Evolutionary conservation across 2,888 invertebrate species (phyloP).

Genomic region (Plutella xylostella): DNA sequence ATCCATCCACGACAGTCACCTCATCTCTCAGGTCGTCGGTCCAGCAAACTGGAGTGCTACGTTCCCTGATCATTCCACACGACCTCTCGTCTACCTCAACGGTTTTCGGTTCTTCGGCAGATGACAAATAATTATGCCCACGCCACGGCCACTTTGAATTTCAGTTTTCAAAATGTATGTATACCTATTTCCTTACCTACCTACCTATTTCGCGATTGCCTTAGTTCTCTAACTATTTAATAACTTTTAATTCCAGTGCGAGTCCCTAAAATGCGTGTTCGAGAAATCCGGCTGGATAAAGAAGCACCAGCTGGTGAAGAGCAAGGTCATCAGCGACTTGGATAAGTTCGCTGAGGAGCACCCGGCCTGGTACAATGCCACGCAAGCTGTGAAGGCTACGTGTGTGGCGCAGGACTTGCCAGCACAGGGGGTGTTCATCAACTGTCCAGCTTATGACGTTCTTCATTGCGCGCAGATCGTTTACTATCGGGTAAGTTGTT

Average conservation of each 20-base stretch:
- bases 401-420: slow-evolving; percentile 32
- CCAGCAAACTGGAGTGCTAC: too few species aligned
- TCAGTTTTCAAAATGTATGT: too few species aligned
- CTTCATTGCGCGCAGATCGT: slow-evolving; percentile 30
- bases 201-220: too few species aligned
- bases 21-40: too few species aligned
- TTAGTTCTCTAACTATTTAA: not conserved
- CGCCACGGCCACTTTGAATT: too few species aligned
- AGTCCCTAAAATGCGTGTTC: slow-evolving; percentile 35
- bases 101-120: too few species aligned
- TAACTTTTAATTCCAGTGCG: slow-evolving; percentile 31
- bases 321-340: slow-evolving; percentile 28
- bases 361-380: slow-evolving; percentile 34
- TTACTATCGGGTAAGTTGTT: slow-evolving; percentile 34
- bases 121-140: too few species aligned
- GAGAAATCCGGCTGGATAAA: slow-evolving; percentile 33
- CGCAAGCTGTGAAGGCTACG: slow-evolving; percentile 26
- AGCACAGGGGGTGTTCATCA: slow-evolving; percentile 31
- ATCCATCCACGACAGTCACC: too few species aligned
- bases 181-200: too few species aligned
- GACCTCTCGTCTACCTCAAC: too few species aligned
- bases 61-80: too few species aligned
- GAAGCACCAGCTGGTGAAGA: slow-evolving; percentile 26
- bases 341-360: slow-evolving; percentile 31
- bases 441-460: slow-evolving; percentile 45